These are phyloP conservation scores for Premnoplex brunnescens DNA, from an alignment of 2,797 vertebrate genomes.

Conservation along the genomic window DNA sequence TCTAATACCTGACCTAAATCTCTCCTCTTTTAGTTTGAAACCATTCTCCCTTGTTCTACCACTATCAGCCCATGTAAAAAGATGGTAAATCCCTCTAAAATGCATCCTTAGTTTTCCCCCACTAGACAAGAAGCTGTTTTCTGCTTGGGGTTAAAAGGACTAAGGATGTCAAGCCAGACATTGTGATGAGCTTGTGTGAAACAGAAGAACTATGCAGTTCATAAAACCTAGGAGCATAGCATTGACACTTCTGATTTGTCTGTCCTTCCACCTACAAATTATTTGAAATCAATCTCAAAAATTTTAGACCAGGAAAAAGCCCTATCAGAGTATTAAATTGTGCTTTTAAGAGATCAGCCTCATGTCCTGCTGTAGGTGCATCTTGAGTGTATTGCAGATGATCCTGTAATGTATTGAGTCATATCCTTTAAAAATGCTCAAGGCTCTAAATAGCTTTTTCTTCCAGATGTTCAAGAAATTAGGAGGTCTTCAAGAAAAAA, in stretches of 20 bases:
- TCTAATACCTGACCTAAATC: not conserved
- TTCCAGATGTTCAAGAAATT: not conserved
- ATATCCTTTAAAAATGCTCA: not conserved
- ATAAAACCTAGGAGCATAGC: not conserved
- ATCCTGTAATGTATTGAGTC: not conserved
- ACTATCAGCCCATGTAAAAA: not conserved
- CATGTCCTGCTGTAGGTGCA: not conserved
- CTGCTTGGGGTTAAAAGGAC: not conserved
- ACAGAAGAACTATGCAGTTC: not conserved
- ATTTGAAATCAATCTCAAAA: not conserved
- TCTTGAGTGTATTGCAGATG: not conserved
- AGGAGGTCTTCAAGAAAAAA: not conserved
- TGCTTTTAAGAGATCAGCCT: not conserved
- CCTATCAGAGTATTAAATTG: not conserved
- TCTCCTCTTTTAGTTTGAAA: not conserved
- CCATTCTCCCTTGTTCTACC: not conserved
- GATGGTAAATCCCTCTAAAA: not conserved
- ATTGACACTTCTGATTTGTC: not conserved
- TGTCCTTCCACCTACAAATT: not conserved
- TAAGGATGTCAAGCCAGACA: not conserved
- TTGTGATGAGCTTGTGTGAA: not conserved
- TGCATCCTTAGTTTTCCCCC: not conserved
- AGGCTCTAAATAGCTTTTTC: not conserved
- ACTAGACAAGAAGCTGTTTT: not conserved
- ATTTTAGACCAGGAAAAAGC: rapidly evolving